These are phyloP conservation scores for Cetoscarus ocellatus DNA, from an alignment of 2,797 vertebrate genomes.

Conservation along the genomic window DNA sequence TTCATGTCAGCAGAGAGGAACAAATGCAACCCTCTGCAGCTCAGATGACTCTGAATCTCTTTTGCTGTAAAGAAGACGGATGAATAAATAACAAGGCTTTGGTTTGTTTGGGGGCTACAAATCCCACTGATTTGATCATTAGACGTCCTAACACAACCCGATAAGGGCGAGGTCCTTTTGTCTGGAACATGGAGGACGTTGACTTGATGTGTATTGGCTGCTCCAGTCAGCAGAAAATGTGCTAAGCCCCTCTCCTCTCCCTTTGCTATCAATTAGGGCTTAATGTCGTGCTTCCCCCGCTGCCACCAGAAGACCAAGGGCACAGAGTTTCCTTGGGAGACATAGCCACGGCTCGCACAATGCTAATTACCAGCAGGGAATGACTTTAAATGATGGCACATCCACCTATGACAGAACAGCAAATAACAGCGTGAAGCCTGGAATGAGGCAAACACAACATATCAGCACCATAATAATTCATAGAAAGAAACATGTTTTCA, in stretches of 20 bases:
- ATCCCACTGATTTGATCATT: slow-evolving; percentile 40
- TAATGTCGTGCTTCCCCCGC: slow-evolving; percentile 62
- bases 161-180: slow-evolving; percentile 39
- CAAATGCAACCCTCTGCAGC: slow-evolving; percentile 1
- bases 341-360: slow-evolving; percentile 56
- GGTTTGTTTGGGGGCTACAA: slow-evolving; percentile 32
- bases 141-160: slow-evolving; percentile 32
- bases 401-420: slow-evolving; percentile 40
- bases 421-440: slow-evolving; percentile 17
- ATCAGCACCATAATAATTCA: neutral
- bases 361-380: slow-evolving; percentile 66
- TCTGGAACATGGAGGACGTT: slow-evolving; percentile 37
- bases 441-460: neutral
- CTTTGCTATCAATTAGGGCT: slow-evolving; percentile 74
- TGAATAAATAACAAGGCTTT: slow-evolving; percentile 10
- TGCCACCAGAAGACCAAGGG: slow-evolving; percentile 62
- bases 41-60: slow-evolving; percentile 18
- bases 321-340: slow-evolving; percentile 62
- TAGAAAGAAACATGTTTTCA: neutral
- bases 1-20: slow-evolving; percentile 3
- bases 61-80: neutral
- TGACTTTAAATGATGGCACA: slow-evolving; percentile 38
- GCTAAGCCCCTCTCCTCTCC: slow-evolving; percentile 59
- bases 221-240: slow-evolving; percentile 70
- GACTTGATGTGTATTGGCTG: slow-evolving; percentile 53